These are phyloP conservation scores for Psittacara wagleri DNA, from an alignment of 2,113 vertebrate genomes.

Conservation along the genomic window DNA sequence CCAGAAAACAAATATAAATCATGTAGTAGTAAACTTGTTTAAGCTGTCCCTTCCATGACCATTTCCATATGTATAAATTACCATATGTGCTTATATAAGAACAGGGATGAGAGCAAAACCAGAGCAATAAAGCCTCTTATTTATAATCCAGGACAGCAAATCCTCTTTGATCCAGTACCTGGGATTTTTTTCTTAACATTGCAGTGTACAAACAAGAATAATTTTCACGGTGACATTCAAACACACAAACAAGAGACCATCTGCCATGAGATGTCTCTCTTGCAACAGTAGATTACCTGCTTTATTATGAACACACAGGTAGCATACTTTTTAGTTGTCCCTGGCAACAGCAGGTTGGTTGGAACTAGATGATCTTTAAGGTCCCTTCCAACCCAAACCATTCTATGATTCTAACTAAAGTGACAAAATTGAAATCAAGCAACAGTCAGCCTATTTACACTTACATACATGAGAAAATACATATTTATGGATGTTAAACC, in stretches of 20 bases:
- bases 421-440: background rate
- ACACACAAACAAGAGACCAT: slow-evolving; percentile 22
- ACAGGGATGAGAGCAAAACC: slow-evolving; percentile 22
- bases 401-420: background rate
- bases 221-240: slow-evolving; percentile 49
- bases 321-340: background rate
- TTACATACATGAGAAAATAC: background rate
- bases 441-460: background rate
- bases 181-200: slow-evolving; percentile 42
- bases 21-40: background rate
- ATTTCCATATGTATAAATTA: slow-evolving; percentile 6
- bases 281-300: background rate
- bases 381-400: background rate
- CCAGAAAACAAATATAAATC: slow-evolving; percentile 31
- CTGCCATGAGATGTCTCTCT: slow-evolving; percentile 26
- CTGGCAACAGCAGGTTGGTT: background rate
- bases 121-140: slow-evolving; percentile 45
- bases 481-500: background rate
- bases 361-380: background rate
- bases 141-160: slow-evolving; percentile 64
- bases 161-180: slow-evolving; percentile 60
- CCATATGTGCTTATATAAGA: slow-evolving; percentile 28
- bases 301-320: background rate
- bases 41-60: background rate
- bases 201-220: slow-evolving; percentile 38